Base-by-base conservation (phyloP, 2,113 vertebrate species). In the Xiphophorus couchianus region DNA sequence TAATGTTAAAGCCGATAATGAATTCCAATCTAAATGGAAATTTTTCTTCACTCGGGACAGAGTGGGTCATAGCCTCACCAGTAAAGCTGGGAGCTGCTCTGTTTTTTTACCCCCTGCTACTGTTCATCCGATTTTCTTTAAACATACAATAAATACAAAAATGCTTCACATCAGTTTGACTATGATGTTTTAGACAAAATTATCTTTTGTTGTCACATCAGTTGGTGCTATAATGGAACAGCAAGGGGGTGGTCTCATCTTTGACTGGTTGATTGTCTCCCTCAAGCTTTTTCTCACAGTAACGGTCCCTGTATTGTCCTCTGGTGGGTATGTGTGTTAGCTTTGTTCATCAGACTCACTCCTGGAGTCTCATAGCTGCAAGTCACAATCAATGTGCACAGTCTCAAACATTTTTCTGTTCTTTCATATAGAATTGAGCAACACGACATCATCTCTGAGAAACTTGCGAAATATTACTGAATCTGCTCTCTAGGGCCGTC, bases 1-100 rank as follows among this genome's bases (percentile, higher is more conserved):
- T 37, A 29, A n/a, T 35, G 30, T 76, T 76, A n/a, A 30, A 73
- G 44, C 37, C 61, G 25, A 37, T 30, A 22, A 69, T 66, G 67
- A 28, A 69, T 22, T 25, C 17, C 0, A 71, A 64, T 66, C 28
- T 4, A 13, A 62, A 79, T 51, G 48, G 37, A 66, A 10, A 74
- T 33, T 62, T 76, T 13, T 19, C 14, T 63, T 28, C 22, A 29
- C 5, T 33, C 14, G 29, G 8, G 1, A 65, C 33, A 44, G 63
- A 69, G 60, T 64, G 7, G 1, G 1, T 17, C 22, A 17, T 3
- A 60, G 19, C 13, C 28, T 66, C 13, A 19, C n/a, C 30, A 25
- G 11, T 14, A 60, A 60, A 35, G 25, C 68, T 22, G 31, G 33
- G 11, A 35, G 33, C 31, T 35, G 62, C 1, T 64, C 15, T 3